A percentile compares a stretch with the other conserved stretches of the same genome.
Conservation (phyloP, 2,888 invertebrate genomes). For the Caenorhabditis sp. region DNA sequence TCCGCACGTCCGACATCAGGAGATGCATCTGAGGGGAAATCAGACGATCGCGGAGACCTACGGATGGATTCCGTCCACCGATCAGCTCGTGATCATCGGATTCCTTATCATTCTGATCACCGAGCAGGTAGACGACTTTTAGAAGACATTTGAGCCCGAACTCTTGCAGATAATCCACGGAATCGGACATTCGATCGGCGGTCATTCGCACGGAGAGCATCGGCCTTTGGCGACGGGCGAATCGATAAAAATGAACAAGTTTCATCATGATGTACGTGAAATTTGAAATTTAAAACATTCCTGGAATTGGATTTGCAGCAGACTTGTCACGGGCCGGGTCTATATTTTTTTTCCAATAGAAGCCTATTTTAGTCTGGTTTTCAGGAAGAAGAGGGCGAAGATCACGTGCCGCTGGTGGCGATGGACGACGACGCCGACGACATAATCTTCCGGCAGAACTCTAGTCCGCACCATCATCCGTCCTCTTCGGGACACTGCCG, state of each 20-base stretch:
- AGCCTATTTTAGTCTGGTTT: too few species aligned
- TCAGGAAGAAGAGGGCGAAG: constrained; percentile 59
- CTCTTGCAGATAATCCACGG: constrained; percentile 66
- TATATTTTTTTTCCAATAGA: too few species aligned
- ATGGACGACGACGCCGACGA: constrained; percentile 65
- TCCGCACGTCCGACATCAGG: constrained; percentile 81
- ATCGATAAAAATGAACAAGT: constrained; percentile 43
- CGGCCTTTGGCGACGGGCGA: constrained; percentile 26
- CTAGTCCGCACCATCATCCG: constrained; percentile 27
- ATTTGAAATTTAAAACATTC: too few species aligned
- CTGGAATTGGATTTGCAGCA: too few species aligned
- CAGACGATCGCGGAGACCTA: constrained; percentile 15
- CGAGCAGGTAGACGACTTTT: too few species aligned
- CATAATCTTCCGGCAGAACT: constrained; percentile 68
- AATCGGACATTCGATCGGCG: constrained; percentile 46
- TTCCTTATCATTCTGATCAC: constrained; percentile 74
- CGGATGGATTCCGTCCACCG: constrained; percentile 59
- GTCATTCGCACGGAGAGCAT: constrained; percentile 32
- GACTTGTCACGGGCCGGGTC: too few species aligned
- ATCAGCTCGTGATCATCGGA: constrained; percentile 72
- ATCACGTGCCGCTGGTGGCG: constrained; percentile 57
- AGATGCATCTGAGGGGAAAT: constrained; percentile 58
- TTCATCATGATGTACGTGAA: constrained; percentile 30
- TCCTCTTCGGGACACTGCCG: constrained; percentile 18
- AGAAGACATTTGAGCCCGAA: too few species aligned